A percentile compares a stretch with the other conserved stretches of the same genome.
phyloP scores from a whole-genome alignment of 64 coral and sea anemone species.

The Pocillopora verrucosa region DNA sequence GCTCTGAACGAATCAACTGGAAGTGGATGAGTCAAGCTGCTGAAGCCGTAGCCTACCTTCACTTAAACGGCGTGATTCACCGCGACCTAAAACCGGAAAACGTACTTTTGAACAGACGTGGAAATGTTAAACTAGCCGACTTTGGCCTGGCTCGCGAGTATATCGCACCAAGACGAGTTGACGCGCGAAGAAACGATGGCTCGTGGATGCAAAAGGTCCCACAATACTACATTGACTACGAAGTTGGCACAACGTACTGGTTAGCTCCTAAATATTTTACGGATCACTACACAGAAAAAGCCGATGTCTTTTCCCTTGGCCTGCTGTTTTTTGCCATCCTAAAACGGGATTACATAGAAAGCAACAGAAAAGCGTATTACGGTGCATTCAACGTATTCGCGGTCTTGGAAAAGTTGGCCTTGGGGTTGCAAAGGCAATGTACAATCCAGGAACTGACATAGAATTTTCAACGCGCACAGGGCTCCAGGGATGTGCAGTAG shows the following conservation, averaged over 20 bases:
- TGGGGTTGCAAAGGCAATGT: slow-evolving; percentile 39
- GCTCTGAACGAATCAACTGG: slow-evolving; percentile 25
- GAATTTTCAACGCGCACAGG: slow-evolving; percentile 14
- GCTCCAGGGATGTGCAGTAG: slow-evolving; percentile 21
- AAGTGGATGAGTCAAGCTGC: slow-evolving; percentile 53
- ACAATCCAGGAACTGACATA: neutral
- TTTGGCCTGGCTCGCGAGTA: slow-evolving; percentile 60
- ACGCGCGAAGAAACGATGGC: neutral
- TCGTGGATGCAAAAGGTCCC: neutral
- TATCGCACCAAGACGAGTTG: neutral
- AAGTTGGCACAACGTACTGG: slow-evolving; percentile 32
- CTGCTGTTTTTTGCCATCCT: slow-evolving; percentile 40
- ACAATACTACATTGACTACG: slow-evolving; percentile 43
- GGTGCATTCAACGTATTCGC: slow-evolving; percentile 16
- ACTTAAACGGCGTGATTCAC: slow-evolving; percentile 47
- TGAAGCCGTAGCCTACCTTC: slow-evolving; percentile 34
- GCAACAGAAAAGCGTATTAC: slow-evolving; percentile 46
- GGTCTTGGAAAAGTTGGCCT: slow-evolving; percentile 42
- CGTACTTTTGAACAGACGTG: slow-evolving; percentile 20
- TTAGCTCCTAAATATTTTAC: slow-evolving; percentile 49
- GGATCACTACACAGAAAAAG: slow-evolving; percentile 56
- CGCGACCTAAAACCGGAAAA: slow-evolving; percentile 68
- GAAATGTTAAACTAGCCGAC: slow-evolving; percentile 50
- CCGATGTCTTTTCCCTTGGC: slow-evolving; percentile 58
- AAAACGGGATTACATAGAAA: slow-evolving; percentile 11